Base-by-base conservation (phyloP, 2,113 vertebrate genomes). In the Castor canadensis region DNA sequence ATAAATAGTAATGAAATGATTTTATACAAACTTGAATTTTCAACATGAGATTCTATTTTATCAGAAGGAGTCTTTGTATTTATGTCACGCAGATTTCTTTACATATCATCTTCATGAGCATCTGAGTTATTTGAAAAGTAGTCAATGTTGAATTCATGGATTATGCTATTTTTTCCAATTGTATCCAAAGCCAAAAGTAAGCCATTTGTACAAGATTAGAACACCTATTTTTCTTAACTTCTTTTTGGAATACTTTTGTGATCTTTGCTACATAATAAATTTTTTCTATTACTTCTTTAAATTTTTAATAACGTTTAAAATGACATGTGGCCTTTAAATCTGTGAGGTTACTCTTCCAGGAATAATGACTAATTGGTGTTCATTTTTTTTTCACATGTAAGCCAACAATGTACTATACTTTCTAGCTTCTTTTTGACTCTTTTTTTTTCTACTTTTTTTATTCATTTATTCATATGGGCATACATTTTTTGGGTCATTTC, bases 11-110 rank as follows among this genome's bases (percentile, higher is more conserved):
- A 95, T 73, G 32, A 58, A 71, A 58, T 7, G 30, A 45, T 82
- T 94, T 86, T 69, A 79, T 87, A 87, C 69, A 67, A 80, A 64
- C 24, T 93, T 96, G 73, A 83, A 32, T 47, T 95, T 95, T 95
- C 52, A 90, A 66, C 5, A 54, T 80, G 6, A 89, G 30, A 87
- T 3, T 24, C 3, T 87, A 38, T 64, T 81, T 92, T 80, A 88
- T 83, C n/a, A 75, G 30, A 62, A 4, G 71, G 32, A 69, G 0
- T 52, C 79, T 95, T 54, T 43, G 9, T 2, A 47, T 62, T 40
- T 76, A 54, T 32, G 0, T n/a, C 60, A 69, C 10, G 20, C 1
- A 17, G 6, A 49, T 84, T 40, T 91, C 20, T 81, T 9, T 84
- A 87, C 1, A 35, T 85, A 28, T 32, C 32, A 69, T 75, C 43